These are phyloP conservation scores for Cichlasoma orientale DNA, from an alignment of 2,797 vertebrate genomes.

Conservation along the genomic window DNA sequence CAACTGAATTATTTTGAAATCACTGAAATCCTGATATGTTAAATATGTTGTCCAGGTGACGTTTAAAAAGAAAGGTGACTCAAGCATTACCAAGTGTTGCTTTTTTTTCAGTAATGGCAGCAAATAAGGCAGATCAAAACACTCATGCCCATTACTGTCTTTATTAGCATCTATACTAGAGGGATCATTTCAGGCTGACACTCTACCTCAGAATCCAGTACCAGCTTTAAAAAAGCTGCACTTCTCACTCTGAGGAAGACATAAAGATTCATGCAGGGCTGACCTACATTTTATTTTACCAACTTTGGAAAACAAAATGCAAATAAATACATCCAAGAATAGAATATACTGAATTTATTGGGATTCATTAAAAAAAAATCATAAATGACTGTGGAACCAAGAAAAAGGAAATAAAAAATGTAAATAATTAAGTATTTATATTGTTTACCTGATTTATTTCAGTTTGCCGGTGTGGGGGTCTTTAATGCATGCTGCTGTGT, in stretches of 20 bases:
- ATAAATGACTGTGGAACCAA: neutral
- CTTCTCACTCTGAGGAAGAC: no score
- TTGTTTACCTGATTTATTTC: neutral
- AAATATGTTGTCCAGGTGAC: neutral
- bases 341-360: neutral
- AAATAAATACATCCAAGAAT: neutral
- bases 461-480: no score
- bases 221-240: neutral
- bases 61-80: neutral
- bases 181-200: neutral
- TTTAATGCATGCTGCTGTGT: no score
- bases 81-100: neutral
- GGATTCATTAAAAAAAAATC: neutral
- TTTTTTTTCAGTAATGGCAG: neutral
- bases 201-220: neutral
- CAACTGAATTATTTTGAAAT: slow-evolving; percentile 37
- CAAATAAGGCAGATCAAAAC: no score
- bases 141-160: neutral
- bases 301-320: neutral
- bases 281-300: neutral
- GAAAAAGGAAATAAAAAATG: neutral
- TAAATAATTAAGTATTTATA: neutral
- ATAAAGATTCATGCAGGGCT: no score
- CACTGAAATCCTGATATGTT: slow-evolving; percentile 6
- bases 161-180: neutral